A percentile compares a stretch with the other conserved stretches of the same genome.
Evolutionary conservation across 2,888 invertebrate genomes (phyloP).

Genomic region (Pemphredon lugubris): DNA sequence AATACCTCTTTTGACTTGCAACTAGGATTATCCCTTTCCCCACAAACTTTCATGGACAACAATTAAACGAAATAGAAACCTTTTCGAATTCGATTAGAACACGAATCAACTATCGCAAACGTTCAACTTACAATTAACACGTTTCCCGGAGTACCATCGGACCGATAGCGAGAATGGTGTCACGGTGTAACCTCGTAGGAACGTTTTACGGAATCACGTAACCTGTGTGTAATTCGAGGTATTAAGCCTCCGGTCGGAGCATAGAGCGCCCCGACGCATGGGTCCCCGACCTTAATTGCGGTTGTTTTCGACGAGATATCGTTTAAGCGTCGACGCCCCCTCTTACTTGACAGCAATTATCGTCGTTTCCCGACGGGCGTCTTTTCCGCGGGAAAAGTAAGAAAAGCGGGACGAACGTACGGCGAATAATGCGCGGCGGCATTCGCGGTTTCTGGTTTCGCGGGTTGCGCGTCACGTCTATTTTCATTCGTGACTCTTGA

Average conservation of each 20-base stretch:
- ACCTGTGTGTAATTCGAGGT: slow-evolving; percentile 53
- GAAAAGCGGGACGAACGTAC: too few relatives aligned
- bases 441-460: background rate
- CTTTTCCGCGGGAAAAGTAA: slow-evolving; percentile 36
- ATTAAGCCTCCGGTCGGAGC: slow-evolving; percentile 30
- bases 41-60: too few relatives aligned
- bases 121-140: too few relatives aligned
- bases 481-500: slow-evolving; percentile 6
- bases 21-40: too few relatives aligned
- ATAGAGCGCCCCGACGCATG: slow-evolving; percentile 13
- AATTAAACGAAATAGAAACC: too few relatives aligned
- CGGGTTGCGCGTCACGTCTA: slow-evolving; percentile 30
- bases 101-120: too few relatives aligned
- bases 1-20: too few relatives aligned
- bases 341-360: slow-evolving; percentile 64
- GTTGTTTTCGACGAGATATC: slow-evolving; percentile 52
- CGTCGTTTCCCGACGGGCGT: slow-evolving; percentile 32
- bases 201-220: slow-evolving; percentile 44
- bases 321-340: slow-evolving; percentile 53
- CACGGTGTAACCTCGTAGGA: slow-evolving; percentile 15
- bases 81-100: too few relatives aligned
- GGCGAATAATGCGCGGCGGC: slow-evolving; percentile 7
- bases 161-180: too few relatives aligned
- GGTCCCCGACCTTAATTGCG: slow-evolving; percentile 60
- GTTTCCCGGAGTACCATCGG: too few relatives aligned